Percentiles rank a stretch among this genome's conserved stretches.
These are phyloP conservation scores for Tragelaphus scriptus DNA, from an alignment of 2,113 vertebrate species.

Conservation along the genomic window DNA sequence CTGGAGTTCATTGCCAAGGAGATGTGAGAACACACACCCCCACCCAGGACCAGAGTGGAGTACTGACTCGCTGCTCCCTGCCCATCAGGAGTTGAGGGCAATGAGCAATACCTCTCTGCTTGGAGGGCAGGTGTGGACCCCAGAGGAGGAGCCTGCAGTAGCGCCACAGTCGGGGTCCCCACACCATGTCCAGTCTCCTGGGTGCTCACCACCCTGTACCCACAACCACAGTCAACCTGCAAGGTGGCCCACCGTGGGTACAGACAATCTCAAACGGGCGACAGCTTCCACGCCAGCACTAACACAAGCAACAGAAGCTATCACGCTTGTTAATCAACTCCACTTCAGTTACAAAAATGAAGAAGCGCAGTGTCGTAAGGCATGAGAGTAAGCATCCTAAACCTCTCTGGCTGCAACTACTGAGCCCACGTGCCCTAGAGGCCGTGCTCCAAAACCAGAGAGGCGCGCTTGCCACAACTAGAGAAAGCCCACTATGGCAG, in stretches of 20 bases:
- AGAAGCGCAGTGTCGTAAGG: fast-evolving
- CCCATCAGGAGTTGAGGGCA: background rate
- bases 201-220: background rate
- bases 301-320: background rate
- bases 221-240: background rate
- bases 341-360: background rate
- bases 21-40: background rate
- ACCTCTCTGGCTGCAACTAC: background rate
- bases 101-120: background rate
- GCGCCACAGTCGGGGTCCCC: background rate
- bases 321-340: background rate
- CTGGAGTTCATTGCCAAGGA: background rate
- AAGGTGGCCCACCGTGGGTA: background rate
- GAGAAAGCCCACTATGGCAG: background rate
- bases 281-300: background rate
- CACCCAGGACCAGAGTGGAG: background rate
- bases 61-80: too few species aligned
- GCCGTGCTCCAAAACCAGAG: background rate
- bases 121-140: background rate
- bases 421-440: background rate
- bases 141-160: background rate
- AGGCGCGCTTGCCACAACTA: fast-evolving
- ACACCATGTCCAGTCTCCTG: fast-evolving
- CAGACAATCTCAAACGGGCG: background rate
- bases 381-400: background rate